Percentiles rank a stretch among this genome's conserved stretches.
phyloP scores from a whole-genome alignment of 2,888 invertebrate species.

The Noctua pronuba region DNA sequence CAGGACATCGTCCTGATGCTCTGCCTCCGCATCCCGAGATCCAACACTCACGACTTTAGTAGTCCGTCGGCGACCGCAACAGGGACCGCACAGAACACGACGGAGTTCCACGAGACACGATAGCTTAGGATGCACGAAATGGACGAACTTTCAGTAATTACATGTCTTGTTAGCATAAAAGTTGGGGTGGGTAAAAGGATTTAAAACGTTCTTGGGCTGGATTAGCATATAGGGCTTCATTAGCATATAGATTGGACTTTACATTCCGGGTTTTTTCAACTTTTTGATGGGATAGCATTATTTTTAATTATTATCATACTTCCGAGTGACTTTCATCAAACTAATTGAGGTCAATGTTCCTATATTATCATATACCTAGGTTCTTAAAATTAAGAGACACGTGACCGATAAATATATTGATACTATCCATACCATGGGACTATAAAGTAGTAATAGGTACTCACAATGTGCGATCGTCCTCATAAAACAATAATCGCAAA shows the following conservation, averaged over 20 bases:
- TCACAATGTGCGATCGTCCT: background rate
- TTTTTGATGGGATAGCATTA: background rate
- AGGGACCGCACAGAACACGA: background rate
- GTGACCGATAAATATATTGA: background rate
- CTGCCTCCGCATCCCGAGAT: conserved; percentile 50
- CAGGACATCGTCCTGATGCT: conserved; percentile 59
- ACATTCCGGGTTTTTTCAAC: background rate
- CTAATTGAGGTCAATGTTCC: background rate
- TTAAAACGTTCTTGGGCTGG: conserved; percentile 1
- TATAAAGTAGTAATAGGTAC: background rate
- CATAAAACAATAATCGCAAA: conserved; percentile 11
- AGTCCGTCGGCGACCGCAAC: conserved; percentile 35
- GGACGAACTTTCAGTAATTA: conserved; percentile 27
- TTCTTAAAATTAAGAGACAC: background rate
- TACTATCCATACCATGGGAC: background rate
- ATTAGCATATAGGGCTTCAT: conserved; percentile 15
- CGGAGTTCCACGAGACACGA: background rate
- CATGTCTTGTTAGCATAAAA: conserved; percentile 20
- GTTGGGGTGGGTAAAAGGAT: conserved; percentile 12
- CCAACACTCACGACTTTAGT: conserved; percentile 3
- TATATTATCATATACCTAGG: background rate
- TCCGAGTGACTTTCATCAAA: background rate
- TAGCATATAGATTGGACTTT: background rate
- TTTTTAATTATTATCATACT: conserved; percentile 1
- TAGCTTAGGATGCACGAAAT: conserved; percentile 29